phyloP scores from a whole-genome alignment of 2,888 invertebrate genomes.

The Caenorhabditis drosophilae region DNA sequence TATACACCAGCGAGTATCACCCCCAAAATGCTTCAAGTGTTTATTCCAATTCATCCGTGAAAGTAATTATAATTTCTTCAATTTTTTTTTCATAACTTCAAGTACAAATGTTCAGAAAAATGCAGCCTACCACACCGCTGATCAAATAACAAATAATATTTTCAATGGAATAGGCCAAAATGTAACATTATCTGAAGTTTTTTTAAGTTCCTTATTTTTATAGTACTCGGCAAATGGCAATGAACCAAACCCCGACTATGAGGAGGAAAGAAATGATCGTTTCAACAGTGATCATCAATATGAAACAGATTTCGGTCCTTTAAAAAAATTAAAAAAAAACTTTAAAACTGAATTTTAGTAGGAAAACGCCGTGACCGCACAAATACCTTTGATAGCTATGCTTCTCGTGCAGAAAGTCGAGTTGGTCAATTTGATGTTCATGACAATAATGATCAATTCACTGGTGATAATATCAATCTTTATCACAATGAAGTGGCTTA shows the following conservation, averaged over 20 bases:
- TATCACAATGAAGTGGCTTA: constrained; percentile 63
- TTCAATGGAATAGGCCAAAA: constrained; percentile 26
- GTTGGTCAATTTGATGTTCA: constrained; percentile 59
- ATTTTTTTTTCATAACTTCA: background rate
- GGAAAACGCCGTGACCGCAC: constrained; percentile 52
- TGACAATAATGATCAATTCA: constrained; percentile 49
- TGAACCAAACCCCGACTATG: constrained; percentile 31
- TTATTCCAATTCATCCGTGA: constrained; percentile 26
- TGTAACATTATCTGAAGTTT: constrained; percentile 6
- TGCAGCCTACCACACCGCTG: constrained; percentile 23
- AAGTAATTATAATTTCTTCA: constrained; percentile 10
- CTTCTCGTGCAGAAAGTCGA: constrained; percentile 58
- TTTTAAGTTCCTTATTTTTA: no score
- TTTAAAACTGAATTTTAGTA: no score
- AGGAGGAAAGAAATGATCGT: constrained; percentile 25
- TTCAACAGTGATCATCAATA: constrained; percentile 34
- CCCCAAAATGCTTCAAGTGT: constrained; percentile 27
- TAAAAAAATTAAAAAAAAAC: no score
- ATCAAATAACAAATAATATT: constrained; percentile 18
- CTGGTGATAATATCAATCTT: constrained; percentile 51
- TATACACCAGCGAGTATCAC: constrained; percentile 23
- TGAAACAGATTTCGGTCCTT: background rate
- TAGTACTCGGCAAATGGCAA: constrained; percentile 23
- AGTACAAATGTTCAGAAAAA: constrained; percentile 24
- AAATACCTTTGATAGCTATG: constrained; percentile 55